Evolutionary conservation across 2,113 vertebrate genomes (phyloP).

Genomic region (Rhagologus leucostigma): DNA sequence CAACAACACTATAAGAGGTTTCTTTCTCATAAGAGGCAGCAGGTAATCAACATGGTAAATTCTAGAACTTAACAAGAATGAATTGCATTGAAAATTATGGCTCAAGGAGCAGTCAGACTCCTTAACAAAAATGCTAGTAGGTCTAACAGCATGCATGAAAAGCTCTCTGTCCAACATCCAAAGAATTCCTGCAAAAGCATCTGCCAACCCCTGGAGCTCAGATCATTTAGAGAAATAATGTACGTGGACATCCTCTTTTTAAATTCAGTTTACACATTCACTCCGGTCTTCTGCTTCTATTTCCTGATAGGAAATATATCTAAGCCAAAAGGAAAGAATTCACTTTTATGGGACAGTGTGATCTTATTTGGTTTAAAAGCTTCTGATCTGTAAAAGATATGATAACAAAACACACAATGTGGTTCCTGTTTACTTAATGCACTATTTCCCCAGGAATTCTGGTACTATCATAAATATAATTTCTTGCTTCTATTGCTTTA

Average conservation of each 20-base stretch:
- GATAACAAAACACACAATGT: neutral
- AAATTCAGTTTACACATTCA: neutral
- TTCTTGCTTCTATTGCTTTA: constrained; percentile 3
- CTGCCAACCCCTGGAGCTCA: neutral
- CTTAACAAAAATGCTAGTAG: neutral
- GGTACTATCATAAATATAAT: neutral
- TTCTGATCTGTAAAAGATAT: neutral
- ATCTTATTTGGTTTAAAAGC: neutral
- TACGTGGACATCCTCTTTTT: neutral
- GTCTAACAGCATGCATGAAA: neutral
- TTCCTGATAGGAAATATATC: neutral
- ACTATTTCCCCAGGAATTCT: neutral
- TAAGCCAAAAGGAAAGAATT: neutral
- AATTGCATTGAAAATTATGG: neutral
- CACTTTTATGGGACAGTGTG: neutral
- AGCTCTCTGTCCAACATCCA: neutral
- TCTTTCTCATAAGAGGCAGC: neutral
- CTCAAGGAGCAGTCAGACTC: neutral
- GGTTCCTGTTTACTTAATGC: neutral
- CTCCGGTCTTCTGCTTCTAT: neutral
- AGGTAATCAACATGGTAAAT: neutral
- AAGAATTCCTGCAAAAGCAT: neutral
- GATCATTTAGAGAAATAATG: neutral
- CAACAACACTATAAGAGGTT: neutral
- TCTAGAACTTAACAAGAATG: neutral